These are phyloP conservation scores for Sarcophaga peregrina DNA, from an alignment of 1,140 invertebrate species.

Conservation along the genomic window DNA sequence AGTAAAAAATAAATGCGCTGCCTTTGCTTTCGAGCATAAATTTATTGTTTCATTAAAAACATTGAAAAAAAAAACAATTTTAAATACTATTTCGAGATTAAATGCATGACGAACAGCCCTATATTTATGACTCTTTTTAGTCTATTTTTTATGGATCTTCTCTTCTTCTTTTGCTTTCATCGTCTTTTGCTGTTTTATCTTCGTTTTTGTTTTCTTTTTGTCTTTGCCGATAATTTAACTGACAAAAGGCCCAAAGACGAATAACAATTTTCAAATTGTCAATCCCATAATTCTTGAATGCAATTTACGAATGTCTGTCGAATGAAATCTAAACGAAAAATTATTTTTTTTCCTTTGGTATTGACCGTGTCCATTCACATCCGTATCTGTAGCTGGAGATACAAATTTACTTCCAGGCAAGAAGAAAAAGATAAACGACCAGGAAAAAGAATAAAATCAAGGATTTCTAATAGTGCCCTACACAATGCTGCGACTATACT, in stretches of 20 bases:
- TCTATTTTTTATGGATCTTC: neutral
- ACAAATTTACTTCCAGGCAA: neutral
- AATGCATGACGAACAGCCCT: neutral
- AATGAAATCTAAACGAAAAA: neutral
- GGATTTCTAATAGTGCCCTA: neutral
- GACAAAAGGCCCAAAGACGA: neutral
- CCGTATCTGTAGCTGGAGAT: neutral
- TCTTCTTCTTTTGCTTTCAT: too few relatives aligned
- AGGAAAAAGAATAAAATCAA: neutral
- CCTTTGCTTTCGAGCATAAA: too few relatives aligned
- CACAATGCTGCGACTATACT: neutral
- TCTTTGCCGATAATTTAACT: neutral
- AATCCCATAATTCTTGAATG: constrained; percentile 1
- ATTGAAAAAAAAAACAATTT: neutral
- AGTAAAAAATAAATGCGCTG: neutral
- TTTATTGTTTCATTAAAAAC: constrained; percentile 9
- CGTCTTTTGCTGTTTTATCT: neutral
- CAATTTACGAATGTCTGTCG: constrained; percentile 16
- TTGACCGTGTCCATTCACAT: neutral
- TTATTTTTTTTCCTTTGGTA: neutral
- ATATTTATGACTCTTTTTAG: neutral
- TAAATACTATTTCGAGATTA: neutral
- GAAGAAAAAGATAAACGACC: neutral
- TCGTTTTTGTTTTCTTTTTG: neutral
- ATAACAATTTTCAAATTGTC: constrained; percentile 20